These are phyloP conservation scores for Eucidaris tribuloides DNA, from an alignment of 35 echinoderm and acorn worm species.

Conservation along the genomic window DNA sequence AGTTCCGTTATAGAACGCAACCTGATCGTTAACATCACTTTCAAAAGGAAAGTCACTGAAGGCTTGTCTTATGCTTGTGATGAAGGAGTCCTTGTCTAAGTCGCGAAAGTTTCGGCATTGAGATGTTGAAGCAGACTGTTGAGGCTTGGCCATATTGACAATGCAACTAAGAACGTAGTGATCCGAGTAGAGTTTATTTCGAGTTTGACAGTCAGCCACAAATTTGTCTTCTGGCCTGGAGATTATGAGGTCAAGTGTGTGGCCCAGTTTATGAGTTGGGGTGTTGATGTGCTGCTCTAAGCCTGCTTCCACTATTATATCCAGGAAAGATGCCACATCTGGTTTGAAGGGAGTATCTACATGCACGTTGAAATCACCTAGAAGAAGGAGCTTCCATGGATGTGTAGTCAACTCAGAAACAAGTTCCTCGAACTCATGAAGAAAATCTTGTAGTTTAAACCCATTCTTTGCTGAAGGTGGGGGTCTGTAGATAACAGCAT, in stretches of 20 bases:
- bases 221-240: slow-evolving; percentile 19
- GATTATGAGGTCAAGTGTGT: slow-evolving; percentile 48
- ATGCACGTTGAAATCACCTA: slow-evolving; percentile 39
- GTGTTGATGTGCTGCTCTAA: slow-evolving; percentile 14
- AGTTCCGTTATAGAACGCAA: background rate
- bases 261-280: slow-evolving; percentile 35
- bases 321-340: slow-evolving; percentile 7
- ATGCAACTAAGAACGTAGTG: slow-evolving; percentile 5
- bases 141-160: background rate
- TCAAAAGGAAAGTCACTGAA: background rate
- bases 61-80: background rate
- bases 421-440: background rate
- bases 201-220: background rate
- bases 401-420: background rate
- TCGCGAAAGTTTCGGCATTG: background rate
- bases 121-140: background rate
- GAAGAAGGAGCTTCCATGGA: background rate
- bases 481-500: slow-evolving; percentile 5
- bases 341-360: slow-evolving; percentile 17
- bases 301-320: background rate
- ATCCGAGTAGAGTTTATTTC: background rate
- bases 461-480: slow-evolving; percentile 14
- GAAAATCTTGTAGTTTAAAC: background rate
- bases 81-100: background rate
- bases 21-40: background rate